Evolutionary conservation across 2,113 vertebrate genomes (phyloP).

Genomic region (Lipophrys pholis): DNA sequence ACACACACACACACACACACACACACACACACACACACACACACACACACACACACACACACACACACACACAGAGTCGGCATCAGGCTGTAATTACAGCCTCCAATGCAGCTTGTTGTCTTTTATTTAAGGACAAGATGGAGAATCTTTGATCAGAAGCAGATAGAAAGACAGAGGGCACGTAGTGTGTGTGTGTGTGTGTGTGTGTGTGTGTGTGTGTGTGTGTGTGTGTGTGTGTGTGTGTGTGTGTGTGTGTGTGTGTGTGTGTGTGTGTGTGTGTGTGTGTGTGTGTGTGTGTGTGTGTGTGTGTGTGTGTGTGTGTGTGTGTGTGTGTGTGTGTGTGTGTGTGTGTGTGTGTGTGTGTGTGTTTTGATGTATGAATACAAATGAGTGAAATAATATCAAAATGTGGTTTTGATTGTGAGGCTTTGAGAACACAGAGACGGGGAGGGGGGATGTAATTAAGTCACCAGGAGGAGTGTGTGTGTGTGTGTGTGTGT

Average conservation of each 20-base stretch:
- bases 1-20: conserved; percentile 1
- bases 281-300: too few relatives aligned
- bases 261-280: too few relatives aligned
- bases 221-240: too few relatives aligned
- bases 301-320: conserved; percentile 75
- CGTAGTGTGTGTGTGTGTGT: too few relatives aligned
- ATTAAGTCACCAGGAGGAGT: conserved; percentile 63
- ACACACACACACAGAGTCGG: conserved; percentile 1
- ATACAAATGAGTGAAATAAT: conserved; percentile 71
- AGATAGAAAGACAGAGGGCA: conserved; percentile 81
- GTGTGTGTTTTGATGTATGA: conserved; percentile 23
- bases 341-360: conserved; percentile 6
- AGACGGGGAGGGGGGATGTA: conserved; percentile 38
- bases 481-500: conserved; percentile 11
- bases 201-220: too few relatives aligned
- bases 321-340: conserved; percentile 34
- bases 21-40: conserved; percentile 23
- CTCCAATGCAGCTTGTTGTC: conserved; percentile 47
- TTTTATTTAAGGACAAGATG: conserved; percentile 63
- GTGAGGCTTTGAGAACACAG: conserved; percentile 58
- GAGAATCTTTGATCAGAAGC: conserved; percentile 64
- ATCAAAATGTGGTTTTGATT: conserved; percentile 73
- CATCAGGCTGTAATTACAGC: conserved; percentile 65
- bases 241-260: too few relatives aligned
- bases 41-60: conserved; percentile 8